A percentile compares a stretch with the other conserved stretches of the same genome.
Evolutionary conservation across 2,888 invertebrate species (phyloP).

Genomic region (Allygus modestus): DNA sequence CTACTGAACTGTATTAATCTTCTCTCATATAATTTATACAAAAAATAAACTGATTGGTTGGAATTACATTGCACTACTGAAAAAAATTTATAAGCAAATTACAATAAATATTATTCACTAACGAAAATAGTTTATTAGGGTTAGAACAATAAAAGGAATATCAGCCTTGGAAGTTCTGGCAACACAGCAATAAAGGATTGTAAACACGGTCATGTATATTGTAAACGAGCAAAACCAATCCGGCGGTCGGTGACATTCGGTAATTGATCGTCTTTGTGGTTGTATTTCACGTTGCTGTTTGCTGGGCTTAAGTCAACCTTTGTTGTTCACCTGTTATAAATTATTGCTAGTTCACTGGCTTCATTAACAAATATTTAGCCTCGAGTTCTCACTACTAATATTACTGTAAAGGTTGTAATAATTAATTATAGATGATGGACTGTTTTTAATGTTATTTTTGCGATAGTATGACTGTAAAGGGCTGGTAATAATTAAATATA

Average conservation of each 20-base stretch:
- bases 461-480: no score
- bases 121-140: no score
- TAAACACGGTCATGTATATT: constrained; percentile 33
- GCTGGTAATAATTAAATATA: no score
- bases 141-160: no score
- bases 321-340: constrained; percentile 7
- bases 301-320: constrained; percentile 31
- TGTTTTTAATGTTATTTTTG: no score
- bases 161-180: background rate
- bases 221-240: constrained; percentile 38
- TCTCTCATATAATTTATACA: no score
- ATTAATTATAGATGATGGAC: no score
- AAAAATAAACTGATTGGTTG: background rate
- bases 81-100: no score
- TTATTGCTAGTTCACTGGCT: constrained; percentile 15
- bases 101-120: no score
- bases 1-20: no score
- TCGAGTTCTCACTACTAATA: background rate
- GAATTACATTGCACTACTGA: no score
- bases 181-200: constrained; percentile 28
- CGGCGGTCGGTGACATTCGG: constrained; percentile 22
- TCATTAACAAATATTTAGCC: background rate
- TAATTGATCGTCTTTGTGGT: constrained; percentile 40
- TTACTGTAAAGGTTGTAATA: no score
- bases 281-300: constrained; percentile 35